Conservation (phyloP, 2,797 vertebrate genomes). For the Pseudocheirus occidentalis region DNA sequence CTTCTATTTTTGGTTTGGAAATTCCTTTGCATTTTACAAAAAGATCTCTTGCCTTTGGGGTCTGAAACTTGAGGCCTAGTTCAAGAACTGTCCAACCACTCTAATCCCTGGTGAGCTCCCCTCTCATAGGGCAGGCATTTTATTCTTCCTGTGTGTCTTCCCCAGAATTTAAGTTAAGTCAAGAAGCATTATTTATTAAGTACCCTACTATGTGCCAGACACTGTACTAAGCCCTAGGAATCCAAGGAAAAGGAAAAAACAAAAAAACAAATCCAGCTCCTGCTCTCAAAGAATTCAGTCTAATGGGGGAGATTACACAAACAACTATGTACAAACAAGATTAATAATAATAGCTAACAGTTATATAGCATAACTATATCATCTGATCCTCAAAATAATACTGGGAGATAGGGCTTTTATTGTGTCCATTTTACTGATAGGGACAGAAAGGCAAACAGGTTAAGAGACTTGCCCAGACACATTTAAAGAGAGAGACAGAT, state of each 20-base stretch:
- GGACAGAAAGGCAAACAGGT: neutral
- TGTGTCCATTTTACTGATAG: neutral
- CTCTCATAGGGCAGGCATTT: neutral
- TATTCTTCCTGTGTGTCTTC: neutral
- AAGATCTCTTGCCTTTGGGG: neutral
- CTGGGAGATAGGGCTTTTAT: neutral
- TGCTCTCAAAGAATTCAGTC: neutral
- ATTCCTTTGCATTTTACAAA: neutral
- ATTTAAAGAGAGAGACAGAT: neutral
- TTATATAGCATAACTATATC: neutral
- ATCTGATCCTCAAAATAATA: neutral
- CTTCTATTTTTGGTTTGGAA: neutral
- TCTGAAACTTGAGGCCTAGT: neutral
- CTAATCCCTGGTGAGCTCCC: neutral
- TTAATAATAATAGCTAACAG: neutral
- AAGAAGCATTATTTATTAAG: neutral
- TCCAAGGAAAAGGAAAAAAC: neutral
- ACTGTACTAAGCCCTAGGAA: neutral
- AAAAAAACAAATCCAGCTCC: too few species aligned
- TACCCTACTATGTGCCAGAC: neutral
- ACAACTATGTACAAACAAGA: neutral
- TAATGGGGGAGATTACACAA: neutral
- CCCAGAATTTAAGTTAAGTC: neutral
- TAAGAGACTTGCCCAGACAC: neutral
- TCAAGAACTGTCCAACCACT: neutral